Conservation (phyloP, 2,888 invertebrate species). For the Aethes cnicana region DNA sequence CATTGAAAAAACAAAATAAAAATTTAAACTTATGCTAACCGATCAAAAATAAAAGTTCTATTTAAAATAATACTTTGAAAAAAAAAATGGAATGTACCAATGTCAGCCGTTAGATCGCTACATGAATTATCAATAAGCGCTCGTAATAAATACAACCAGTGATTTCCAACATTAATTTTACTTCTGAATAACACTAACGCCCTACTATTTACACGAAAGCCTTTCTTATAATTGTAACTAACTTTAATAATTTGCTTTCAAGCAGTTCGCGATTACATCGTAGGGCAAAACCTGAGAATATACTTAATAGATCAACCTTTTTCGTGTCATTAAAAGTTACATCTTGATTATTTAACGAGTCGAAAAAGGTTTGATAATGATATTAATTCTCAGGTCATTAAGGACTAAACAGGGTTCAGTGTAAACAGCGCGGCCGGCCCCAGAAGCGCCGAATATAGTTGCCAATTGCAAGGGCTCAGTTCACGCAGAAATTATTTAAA, state of each 20-base stretch:
- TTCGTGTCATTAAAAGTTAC: too few species aligned
- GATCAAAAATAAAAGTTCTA: slow-evolving; percentile 5
- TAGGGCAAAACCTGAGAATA: slow-evolving; percentile 9
- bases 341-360: too few species aligned
- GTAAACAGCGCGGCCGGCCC: too few species aligned
- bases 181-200: slow-evolving; percentile 6
- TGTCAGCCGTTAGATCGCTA: not conserved
- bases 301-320: too few species aligned
- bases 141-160: slow-evolving; percentile 45
- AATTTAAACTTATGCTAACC: slow-evolving; percentile 16
- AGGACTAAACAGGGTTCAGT: too few species aligned
- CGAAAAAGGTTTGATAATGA: too few species aligned
- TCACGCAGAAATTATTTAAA: too few species aligned
- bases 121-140: slow-evolving; percentile 37
- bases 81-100: slow-evolving; percentile 27
- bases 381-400: too few species aligned
- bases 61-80: slow-evolving; percentile 24
- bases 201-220: slow-evolving; percentile 22
- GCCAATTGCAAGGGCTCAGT: too few species aligned
- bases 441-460: too few species aligned
- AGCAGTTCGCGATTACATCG: slow-evolving; percentile 21
- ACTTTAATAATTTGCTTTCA: slow-evolving; percentile 7
- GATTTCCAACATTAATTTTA: slow-evolving; percentile 12
- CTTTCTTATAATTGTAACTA: slow-evolving; percentile 3
- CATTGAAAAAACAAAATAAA: slow-evolving; percentile 24